Evolutionary conservation across 2,888 invertebrate genomes (phyloP).

Genomic region (Blera fallax): DNA sequence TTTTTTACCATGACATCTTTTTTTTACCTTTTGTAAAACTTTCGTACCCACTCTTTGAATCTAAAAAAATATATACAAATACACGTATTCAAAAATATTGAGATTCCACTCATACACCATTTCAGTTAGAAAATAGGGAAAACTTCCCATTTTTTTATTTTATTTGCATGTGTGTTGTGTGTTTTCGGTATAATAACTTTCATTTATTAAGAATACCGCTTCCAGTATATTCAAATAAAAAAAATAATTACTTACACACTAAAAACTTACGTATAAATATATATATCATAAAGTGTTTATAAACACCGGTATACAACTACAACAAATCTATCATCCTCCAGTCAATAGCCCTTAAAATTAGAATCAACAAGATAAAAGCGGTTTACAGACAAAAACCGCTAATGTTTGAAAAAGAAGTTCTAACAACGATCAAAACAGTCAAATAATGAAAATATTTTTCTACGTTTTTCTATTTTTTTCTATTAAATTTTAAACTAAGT

Average conservation of each 20-base stretch:
- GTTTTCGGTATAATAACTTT: slow-evolving; percentile 20
- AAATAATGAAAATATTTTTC: slow-evolving; percentile 60
- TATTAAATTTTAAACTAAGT: slow-evolving; percentile 44
- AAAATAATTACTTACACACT: slow-evolving; percentile 30
- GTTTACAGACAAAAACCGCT: slow-evolving; percentile 1
- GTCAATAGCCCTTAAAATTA: slow-evolving; percentile 33
- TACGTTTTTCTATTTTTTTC: slow-evolving; percentile 36
- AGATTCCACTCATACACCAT: no score
- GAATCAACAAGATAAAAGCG: slow-evolving; percentile 52
- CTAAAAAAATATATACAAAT: no score
- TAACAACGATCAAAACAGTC: slow-evolving; percentile 45
- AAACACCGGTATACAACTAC: slow-evolving; percentile 65
- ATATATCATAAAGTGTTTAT: slow-evolving; percentile 65
- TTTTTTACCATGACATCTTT: no score
- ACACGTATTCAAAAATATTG: background rate
- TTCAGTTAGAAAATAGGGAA: slow-evolving; percentile 47
- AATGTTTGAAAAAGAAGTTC: background rate
- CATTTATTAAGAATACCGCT: slow-evolving; percentile 22
- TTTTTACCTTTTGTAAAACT: no score
- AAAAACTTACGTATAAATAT: slow-evolving; percentile 64
- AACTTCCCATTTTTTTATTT: slow-evolving; percentile 39
- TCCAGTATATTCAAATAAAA: slow-evolving; percentile 41
- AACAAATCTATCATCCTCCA: slow-evolving; percentile 50
- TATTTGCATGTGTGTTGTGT: slow-evolving; percentile 22
- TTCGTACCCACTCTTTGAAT: no score